These are phyloP conservation scores for Oasisia sp. DNA, from an alignment of 2,888 invertebrate species.

Conservation along the genomic window DNA sequence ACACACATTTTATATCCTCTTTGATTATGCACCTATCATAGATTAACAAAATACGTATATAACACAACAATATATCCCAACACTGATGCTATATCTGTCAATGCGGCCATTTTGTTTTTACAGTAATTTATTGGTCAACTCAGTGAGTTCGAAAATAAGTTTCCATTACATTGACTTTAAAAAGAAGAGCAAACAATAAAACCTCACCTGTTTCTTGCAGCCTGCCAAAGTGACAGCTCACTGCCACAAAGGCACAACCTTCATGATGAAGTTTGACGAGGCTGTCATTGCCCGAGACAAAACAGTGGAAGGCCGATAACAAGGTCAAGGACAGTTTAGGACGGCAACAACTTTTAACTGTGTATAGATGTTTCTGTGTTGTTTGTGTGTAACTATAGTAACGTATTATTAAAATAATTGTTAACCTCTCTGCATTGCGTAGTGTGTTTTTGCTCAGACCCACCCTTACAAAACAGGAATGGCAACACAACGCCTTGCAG, in stretches of 20 bases:
- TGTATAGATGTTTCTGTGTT: background rate
- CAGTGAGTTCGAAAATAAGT: background rate
- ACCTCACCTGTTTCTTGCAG: slow-evolving; percentile 71
- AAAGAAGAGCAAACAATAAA: background rate
- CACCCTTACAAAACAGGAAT: too few relatives aligned
- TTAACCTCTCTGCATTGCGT: too few relatives aligned
- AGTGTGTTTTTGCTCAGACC: too few relatives aligned
- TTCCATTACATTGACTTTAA: background rate
- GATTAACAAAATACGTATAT: background rate
- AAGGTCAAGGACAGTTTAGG: background rate
- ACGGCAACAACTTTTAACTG: background rate
- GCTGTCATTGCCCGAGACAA: slow-evolving; percentile 90
- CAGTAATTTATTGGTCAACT: background rate
- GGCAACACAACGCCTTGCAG: too few relatives aligned
- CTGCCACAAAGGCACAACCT: slow-evolving; percentile 99
- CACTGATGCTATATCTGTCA: background rate
- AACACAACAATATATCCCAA: too few relatives aligned
- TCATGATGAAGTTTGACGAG: slow-evolving; percentile 98
- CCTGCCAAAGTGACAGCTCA: slow-evolving; percentile 97
- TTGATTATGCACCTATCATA: background rate
- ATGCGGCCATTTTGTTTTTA: background rate
- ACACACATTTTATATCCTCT: background rate
- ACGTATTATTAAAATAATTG: too few relatives aligned
- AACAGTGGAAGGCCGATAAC: slow-evolving; percentile 82
- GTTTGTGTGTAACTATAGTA: too few relatives aligned